These are phyloP conservation scores for Chironomus tentans DNA, from an alignment of 2,888 invertebrate species.

Conservation along the genomic window DNA sequence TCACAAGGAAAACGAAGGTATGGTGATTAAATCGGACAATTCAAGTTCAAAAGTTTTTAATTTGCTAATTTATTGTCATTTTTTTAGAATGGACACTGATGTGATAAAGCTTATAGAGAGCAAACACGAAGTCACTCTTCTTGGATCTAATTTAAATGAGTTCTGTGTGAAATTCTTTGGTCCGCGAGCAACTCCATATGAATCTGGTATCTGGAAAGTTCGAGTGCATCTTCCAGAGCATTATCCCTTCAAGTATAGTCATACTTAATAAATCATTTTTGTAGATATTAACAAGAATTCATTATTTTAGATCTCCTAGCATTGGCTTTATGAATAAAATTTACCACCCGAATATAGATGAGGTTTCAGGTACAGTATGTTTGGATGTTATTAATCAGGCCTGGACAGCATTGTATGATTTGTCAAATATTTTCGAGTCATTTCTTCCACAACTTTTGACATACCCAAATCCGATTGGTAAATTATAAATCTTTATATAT, in stretches of 20 bases:
- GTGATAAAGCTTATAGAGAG: slow-evolving; percentile 39
- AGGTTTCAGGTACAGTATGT: slow-evolving; percentile 55
- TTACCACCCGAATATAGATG: slow-evolving; percentile 58
- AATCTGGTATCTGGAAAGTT: slow-evolving; percentile 57
- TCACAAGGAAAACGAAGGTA: slow-evolving; percentile 19
- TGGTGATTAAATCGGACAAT: too few relatives aligned
- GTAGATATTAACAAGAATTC: too few relatives aligned
- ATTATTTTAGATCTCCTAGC: slow-evolving; percentile 49
- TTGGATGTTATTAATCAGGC: slow-evolving; percentile 57
- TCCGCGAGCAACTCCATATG: slow-evolving; percentile 52
- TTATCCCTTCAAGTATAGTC: slow-evolving; percentile 46
- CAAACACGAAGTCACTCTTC: slow-evolving; percentile 54
- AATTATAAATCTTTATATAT: neutral
- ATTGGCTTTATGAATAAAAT: slow-evolving; percentile 56
- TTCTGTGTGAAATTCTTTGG: slow-evolving; percentile 57
- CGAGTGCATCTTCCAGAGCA: slow-evolving; percentile 55
- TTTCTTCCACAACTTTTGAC: slow-evolving; percentile 68
- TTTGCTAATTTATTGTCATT: neutral
- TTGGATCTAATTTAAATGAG: slow-evolving; percentile 52
- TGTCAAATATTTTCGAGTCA: slow-evolving; percentile 69
- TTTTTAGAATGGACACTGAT: slow-evolving; percentile 24
- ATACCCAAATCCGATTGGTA: slow-evolving; percentile 56
- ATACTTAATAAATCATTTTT: too few relatives aligned
- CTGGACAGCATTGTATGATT: slow-evolving; percentile 57
- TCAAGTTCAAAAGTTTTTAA: too few relatives aligned